Conservation (phyloP, 1,140 invertebrate species). For the Ceratina australensis region DNA sequence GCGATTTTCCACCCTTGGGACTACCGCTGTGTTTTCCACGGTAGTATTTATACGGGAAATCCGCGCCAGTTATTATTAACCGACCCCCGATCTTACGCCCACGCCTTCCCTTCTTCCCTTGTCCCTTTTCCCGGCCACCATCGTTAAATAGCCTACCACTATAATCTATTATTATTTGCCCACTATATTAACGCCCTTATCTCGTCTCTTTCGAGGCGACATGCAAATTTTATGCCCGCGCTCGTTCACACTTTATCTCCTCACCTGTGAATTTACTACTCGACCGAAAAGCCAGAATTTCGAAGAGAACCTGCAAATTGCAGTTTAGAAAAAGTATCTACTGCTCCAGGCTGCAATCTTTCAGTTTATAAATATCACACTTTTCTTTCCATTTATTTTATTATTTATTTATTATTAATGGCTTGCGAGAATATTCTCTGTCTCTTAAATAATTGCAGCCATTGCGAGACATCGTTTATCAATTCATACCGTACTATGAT, state of each 20-base stretch:
- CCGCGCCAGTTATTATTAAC: constrained; percentile 17
- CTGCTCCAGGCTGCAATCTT: no score
- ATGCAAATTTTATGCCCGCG: constrained; percentile 20
- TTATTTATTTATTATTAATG: no score
- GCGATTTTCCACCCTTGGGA: background rate
- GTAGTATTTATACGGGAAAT: constrained; percentile 21
- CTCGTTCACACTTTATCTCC: constrained; percentile 1
- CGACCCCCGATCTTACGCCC: background rate
- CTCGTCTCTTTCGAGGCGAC: background rate
- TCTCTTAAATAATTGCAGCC: no score
- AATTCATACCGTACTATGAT: background rate
- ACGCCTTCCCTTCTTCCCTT: background rate
- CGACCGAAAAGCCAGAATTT: no score
- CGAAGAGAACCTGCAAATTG: no score
- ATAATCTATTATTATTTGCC: constrained; percentile 20
- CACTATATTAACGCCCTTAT: constrained; percentile 27
- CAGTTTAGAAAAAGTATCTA: no score
- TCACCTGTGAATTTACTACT: background rate
- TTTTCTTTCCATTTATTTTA: no score
- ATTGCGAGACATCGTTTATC: no score
- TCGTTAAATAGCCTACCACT: background rate
- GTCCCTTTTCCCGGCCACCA: no score
- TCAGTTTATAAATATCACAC: no score
- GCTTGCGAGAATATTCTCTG: no score
- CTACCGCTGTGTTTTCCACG: background rate